Evolutionary conservation across 2,888 invertebrate genomes (phyloP), one percentile per base, ranked within the genome.

Genomic region (Polymixis lichenea): DNA sequence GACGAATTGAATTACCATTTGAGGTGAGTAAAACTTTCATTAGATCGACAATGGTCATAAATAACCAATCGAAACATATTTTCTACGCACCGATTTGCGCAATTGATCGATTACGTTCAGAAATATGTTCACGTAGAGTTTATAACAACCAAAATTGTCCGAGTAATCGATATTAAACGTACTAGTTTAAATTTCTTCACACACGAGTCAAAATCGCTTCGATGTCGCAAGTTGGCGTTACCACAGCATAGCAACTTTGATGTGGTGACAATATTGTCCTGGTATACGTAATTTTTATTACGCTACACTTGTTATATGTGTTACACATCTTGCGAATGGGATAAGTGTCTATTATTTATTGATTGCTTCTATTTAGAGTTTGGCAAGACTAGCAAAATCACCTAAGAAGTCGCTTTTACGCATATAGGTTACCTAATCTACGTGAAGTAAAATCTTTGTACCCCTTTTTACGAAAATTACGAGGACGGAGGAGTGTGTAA

Each of bases 71-170:
- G 84, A 73, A 56, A 56, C n/a, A 70, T 76, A 72, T 77, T 87
- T 86, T 86, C 83, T 76, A 79, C 83, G 73, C 76, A 83, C 77
- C 64, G 38, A 86, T 89, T 83, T 82, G 87, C 84, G 88, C 85
- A 89, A 89, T 77, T 77, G 84, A 89, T 87, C 87, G 83, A 91
- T 89, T 87, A 86, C 74, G 82, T 87, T 88, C 86, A 76, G 86
- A 87, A 90, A 91, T 87, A 85, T 86, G 81, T 86, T 89, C 89
- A 87, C 84, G 89, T 89, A 88, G 84, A 83, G 78, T 81, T 56
- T 79, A 86, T 83, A 84, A 78, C 77, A 80, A 77, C 75, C 72
- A 73, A 88, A 87, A 86, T 87, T 82, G 86, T 78, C 83, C 76
- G 83, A 87, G 84, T 87, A 84, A 84, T 76, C 72, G 77, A 83